phyloP scores from a whole-genome alignment of 2,113 vertebrate genomes.

The Notiomystis cincta region DNA sequence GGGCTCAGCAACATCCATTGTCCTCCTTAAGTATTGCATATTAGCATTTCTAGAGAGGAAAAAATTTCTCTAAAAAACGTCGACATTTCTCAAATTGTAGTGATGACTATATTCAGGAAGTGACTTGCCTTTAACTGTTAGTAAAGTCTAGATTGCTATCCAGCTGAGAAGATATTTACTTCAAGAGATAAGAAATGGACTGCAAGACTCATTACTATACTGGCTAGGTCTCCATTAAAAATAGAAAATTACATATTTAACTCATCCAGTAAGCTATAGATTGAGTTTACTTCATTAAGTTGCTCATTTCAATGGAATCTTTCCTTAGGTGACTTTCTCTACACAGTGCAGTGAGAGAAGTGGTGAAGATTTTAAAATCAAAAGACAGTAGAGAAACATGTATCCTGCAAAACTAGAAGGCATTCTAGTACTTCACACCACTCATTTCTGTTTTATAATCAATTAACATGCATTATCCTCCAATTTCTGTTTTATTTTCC shows the following conservation, averaged over 20 bases:
- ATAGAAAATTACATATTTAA: neutral
- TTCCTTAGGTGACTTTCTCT: neutral
- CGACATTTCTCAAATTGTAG: neutral
- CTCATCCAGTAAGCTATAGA: neutral
- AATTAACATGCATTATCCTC: neutral
- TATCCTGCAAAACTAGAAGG: neutral
- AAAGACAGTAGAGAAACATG: neutral
- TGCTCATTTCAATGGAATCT: neutral
- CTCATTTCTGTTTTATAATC: neutral
- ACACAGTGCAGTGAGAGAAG: neutral
- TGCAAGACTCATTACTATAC: neutral
- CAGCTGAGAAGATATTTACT: neutral
- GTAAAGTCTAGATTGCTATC: neutral
- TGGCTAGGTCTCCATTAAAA: neutral
- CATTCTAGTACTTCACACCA: neutral
- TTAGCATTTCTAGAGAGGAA: too few species aligned
- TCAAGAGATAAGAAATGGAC: neutral
- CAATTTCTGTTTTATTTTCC: neutral
- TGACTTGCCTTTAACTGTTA: neutral
- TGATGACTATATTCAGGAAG: neutral
- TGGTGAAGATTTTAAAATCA: neutral
- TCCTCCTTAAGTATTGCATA: too few species aligned
- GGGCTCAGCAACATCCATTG: too few species aligned
- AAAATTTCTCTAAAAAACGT: too few species aligned
- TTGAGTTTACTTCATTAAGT: neutral